phyloP scores from a whole-genome alignment of 2,113 vertebrate genomes.

The Tor tambroides region DNA sequence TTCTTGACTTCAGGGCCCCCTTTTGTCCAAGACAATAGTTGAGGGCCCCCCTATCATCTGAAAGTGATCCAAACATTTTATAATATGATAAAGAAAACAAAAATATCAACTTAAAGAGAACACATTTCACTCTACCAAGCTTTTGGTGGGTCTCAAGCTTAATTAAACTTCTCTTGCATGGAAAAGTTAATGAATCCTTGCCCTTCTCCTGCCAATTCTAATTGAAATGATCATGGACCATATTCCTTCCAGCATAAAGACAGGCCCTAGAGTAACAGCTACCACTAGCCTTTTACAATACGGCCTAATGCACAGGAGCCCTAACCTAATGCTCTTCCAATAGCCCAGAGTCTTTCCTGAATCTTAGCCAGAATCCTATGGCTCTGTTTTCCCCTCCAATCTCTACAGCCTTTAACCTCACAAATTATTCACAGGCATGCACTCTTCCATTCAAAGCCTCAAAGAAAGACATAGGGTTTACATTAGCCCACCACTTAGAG shows the following conservation, averaged over 20 bases:
- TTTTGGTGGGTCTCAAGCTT: too few species aligned
- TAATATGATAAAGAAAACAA: too few species aligned
- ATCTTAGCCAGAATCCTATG: conserved; percentile 5
- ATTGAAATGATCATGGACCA: background rate
- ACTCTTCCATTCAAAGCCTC: conserved; percentile 27
- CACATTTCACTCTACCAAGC: too few species aligned
- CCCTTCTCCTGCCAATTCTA: too few species aligned
- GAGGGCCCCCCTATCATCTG: too few species aligned
- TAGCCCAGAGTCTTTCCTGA: conserved; percentile 4
- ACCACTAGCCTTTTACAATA: background rate
- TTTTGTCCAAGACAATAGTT: too few species aligned
- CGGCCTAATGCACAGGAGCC: background rate
- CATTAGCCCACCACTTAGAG: conserved; percentile 5
- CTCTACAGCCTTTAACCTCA: conserved; percentile 29
- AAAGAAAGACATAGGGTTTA: conserved; percentile 12
- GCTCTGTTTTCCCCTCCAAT: background rate
- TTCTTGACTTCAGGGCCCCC: background rate
- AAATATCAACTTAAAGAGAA: too few species aligned
- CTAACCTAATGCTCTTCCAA: conserved; percentile 1
- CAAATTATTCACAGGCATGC: conserved; percentile 31
- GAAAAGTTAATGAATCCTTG: too few species aligned
- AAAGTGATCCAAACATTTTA: too few species aligned
- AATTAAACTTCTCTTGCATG: too few species aligned
- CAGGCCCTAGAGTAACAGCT: background rate
- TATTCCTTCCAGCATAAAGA: background rate